Conservation (phyloP, 2,113 vertebrate species). For the Cyprinodon variegatus region DNA sequence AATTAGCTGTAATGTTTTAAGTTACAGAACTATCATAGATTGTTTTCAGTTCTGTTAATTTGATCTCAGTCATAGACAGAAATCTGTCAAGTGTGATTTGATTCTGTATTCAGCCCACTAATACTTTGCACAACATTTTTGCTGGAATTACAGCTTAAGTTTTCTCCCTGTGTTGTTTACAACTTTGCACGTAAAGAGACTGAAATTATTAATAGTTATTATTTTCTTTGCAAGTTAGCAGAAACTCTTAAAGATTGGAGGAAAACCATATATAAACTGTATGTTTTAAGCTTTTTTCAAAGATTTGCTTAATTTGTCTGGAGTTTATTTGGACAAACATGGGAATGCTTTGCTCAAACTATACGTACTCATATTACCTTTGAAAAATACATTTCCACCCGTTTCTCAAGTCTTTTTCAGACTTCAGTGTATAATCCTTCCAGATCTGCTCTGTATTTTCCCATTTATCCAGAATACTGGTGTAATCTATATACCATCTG, state of each 20-base stretch:
- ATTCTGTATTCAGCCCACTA: too few relatives aligned
- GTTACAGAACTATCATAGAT: too few relatives aligned
- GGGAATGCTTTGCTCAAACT: background rate
- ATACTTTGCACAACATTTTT: too few relatives aligned
- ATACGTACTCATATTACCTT: background rate
- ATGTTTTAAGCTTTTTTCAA: background rate
- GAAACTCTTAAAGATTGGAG: background rate
- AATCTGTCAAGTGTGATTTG: too few relatives aligned
- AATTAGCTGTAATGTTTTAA: too few relatives aligned
- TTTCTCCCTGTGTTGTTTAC: background rate
- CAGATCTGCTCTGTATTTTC: background rate
- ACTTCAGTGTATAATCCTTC: background rate
- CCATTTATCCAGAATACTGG: too few relatives aligned
- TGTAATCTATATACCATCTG: background rate
- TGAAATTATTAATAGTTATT: background rate
- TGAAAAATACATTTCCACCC: background rate
- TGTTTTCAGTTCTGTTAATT: too few relatives aligned
- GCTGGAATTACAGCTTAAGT: background rate
- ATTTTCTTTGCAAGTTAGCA: background rate
- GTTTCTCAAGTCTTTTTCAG: background rate
- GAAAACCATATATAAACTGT: background rate
- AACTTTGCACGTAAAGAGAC: too few relatives aligned
- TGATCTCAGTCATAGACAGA: too few relatives aligned
- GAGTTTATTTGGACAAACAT: background rate
- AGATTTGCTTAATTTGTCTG: background rate